phyloP scores from a whole-genome alignment of 2,797 vertebrate genomes.

The Hipposideros larvatus region DNA sequence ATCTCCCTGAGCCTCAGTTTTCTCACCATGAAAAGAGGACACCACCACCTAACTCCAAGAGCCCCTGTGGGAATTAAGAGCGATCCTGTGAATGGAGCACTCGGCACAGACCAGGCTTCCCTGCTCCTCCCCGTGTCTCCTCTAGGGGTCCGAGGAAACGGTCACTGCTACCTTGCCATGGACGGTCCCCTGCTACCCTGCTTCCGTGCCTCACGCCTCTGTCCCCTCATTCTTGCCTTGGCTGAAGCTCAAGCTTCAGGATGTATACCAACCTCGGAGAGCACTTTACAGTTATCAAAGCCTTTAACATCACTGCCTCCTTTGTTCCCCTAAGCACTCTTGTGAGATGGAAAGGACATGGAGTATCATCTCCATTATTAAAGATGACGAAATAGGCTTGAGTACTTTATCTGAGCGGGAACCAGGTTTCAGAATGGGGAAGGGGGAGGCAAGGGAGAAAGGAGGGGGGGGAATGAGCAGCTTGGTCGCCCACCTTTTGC shows the following conservation, averaged over 20 bases:
- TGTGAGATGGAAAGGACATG: conserved; percentile 53
- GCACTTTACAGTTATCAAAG: conserved; percentile 38
- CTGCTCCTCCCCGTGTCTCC: background rate
- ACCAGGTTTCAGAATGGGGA: background rate
- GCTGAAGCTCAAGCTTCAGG: background rate
- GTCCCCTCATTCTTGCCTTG: background rate
- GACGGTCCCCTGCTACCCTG: background rate
- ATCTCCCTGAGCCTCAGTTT: conserved; percentile 15
- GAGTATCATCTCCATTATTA: conserved; percentile 54
- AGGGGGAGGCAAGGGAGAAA: background rate
- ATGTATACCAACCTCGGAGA: background rate
- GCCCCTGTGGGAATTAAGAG: background rate
- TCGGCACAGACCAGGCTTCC: background rate
- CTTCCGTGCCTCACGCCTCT: background rate
- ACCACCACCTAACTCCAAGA: background rate
- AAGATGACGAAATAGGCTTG: conserved; percentile 58
- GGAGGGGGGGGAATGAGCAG: background rate
- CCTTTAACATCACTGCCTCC: conserved; percentile 7
- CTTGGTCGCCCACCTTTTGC: background rate
- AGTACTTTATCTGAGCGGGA: conserved; percentile 34
- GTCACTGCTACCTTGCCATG: background rate
- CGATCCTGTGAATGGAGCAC: background rate
- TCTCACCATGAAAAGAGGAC: background rate
- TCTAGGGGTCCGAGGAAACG: background rate
- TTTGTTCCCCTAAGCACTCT: conserved; percentile 68